These are phyloP conservation scores for Ancistrus triradiatus DNA, from an alignment of 2,113 vertebrate species.

Conservation along the genomic window DNA sequence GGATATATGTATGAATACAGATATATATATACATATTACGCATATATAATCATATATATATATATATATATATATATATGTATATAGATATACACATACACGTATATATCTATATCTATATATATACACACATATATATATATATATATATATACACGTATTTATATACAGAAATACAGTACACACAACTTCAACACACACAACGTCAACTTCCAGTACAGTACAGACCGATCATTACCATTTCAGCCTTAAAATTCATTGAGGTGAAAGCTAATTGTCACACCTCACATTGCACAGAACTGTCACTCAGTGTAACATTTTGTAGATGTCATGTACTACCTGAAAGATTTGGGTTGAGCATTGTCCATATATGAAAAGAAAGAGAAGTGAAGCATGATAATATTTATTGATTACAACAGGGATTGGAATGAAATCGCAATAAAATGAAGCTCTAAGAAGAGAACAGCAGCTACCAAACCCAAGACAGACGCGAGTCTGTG, in stretches of 20 bases:
- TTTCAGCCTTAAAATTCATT: constrained; percentile 16
- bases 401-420: constrained; percentile 8
- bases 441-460: too few relatives aligned
- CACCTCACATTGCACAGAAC: constrained; percentile 6
- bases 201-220: constrained; percentile 31
- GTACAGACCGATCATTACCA: constrained; percentile 19
- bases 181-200: constrained; percentile 32
- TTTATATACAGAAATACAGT: constrained; percentile 26
- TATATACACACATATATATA: too few relatives aligned
- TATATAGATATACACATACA: too few relatives aligned
- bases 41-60: too few relatives aligned
- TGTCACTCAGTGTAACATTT: constrained; percentile 1
- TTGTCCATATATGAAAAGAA: constrained; percentile 9
- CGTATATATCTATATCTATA: too few relatives aligned
- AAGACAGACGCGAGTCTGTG: too few relatives aligned
- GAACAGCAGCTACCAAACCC: too few relatives aligned
- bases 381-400: constrained; percentile 6
- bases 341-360: constrained; percentile 18
- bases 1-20: too few relatives aligned
- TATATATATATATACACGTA: too few relatives aligned
- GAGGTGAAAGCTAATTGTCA: constrained; percentile 25
- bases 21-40: too few relatives aligned
- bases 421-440: neutral
- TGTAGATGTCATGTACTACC: constrained; percentile 14
- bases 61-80: too few relatives aligned